These are phyloP conservation scores for Patella pellucida DNA, from an alignment of 2,888 invertebrate genomes.

Conservation along the genomic window DNA sequence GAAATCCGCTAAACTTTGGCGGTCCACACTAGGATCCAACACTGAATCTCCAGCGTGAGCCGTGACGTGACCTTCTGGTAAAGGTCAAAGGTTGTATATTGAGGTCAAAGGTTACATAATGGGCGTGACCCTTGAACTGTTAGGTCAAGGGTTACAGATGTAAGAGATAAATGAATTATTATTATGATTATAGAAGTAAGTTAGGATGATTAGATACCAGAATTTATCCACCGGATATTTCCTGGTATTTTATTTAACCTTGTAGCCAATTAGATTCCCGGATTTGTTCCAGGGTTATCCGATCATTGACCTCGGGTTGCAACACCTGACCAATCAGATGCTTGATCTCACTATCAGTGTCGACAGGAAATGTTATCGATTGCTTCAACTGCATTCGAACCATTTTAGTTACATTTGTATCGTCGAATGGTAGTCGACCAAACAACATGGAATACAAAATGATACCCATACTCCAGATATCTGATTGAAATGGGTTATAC, in stretches of 20 bases:
- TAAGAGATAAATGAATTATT: too few relatives aligned
- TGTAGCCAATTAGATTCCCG: background rate
- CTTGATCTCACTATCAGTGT: background rate
- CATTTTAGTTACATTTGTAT: slow-evolving; percentile 4
- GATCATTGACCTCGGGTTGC: background rate
- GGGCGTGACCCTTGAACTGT: too few relatives aligned
- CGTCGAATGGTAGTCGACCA: slow-evolving; percentile 10
- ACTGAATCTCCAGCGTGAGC: too few relatives aligned
- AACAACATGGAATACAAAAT: background rate
- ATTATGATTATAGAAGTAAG: background rate
- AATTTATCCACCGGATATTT: slow-evolving; percentile 8
- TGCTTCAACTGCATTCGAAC: slow-evolving; percentile 6
- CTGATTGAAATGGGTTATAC: slow-evolving; percentile 3
- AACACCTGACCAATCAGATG: background rate
- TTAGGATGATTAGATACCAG: background rate
- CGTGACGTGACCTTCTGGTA: too few relatives aligned
- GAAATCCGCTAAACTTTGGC: too few relatives aligned
- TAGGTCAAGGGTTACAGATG: too few relatives aligned
- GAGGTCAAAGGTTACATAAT: too few relatives aligned
- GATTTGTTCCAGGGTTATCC: slow-evolving; percentile 2
- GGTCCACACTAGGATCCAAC: too few relatives aligned
- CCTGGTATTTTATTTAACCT: background rate
- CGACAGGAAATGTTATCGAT: background rate
- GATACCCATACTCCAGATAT: background rate
- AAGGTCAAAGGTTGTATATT: too few relatives aligned